These are phyloP conservation scores for Poecilia latipinna DNA, from an alignment of 2,113 vertebrate genomes.

Conservation along the genomic window DNA sequence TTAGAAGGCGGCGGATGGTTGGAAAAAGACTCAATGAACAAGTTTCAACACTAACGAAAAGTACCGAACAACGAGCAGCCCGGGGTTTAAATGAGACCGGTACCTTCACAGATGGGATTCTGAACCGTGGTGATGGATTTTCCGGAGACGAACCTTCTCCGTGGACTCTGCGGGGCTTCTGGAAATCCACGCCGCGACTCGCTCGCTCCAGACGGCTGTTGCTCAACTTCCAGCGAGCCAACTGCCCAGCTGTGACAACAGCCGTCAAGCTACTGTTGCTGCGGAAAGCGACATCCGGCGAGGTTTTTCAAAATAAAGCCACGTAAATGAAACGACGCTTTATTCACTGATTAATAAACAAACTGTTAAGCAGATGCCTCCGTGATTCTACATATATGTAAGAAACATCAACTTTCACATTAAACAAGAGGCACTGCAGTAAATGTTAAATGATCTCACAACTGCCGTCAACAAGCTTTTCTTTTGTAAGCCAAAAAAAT, in stretches of 20 bases:
- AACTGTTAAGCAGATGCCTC: not conserved
- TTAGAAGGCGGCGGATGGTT: constrained; percentile 13
- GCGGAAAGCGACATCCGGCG: not conserved
- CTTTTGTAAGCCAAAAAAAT: constrained; percentile 5
- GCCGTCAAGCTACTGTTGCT: fast-evolving
- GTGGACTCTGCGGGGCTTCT: constrained; percentile 49
- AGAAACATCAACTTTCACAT: not conserved
- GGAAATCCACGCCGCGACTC: constrained; percentile 54
- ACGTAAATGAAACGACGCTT: not conserved
- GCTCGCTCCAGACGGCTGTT: constrained; percentile 53
- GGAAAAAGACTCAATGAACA: constrained; percentile 27
- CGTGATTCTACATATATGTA: not conserved
- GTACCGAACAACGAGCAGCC: not conserved
- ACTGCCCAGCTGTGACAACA: constrained; percentile 59
- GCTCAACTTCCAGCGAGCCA: constrained; percentile 60
- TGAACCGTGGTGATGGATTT: not conserved
- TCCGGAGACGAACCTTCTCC: constrained; percentile 46
- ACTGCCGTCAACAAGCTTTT: not conserved
- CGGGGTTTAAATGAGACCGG: not conserved
- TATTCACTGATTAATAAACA: not conserved
- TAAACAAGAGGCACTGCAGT: fast-evolving
- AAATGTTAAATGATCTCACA: not conserved
- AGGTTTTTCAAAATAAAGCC: constrained; percentile 12
- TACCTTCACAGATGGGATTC: not conserved
- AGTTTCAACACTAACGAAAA: constrained; percentile 37